These are phyloP conservation scores for Genyomyrus donnyi DNA, from an alignment of 2,113 vertebrate genomes.

Conservation along the genomic window DNA sequence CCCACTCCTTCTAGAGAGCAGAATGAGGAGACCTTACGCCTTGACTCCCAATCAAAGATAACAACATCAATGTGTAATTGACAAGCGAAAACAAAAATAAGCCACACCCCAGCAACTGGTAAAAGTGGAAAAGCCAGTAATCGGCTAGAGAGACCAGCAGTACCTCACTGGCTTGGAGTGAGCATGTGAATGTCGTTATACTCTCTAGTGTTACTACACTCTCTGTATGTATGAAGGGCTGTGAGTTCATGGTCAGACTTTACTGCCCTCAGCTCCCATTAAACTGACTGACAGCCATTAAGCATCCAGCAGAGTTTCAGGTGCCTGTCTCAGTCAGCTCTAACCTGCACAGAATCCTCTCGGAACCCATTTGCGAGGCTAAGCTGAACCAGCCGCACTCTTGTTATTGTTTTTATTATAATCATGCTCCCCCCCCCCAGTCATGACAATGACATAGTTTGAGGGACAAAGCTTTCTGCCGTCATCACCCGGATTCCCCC, in stretches of 20 bases:
- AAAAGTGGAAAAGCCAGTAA: slow-evolving; percentile 49
- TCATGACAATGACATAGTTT: slow-evolving; percentile 53
- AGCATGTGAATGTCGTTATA: slow-evolving; percentile 67
- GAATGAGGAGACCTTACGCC: neutral
- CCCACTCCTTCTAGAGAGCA: neutral
- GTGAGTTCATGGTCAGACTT: slow-evolving; percentile 57
- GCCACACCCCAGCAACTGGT: slow-evolving; percentile 34
- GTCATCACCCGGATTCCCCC: slow-evolving; percentile 19
- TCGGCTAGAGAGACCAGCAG: slow-evolving; percentile 63
- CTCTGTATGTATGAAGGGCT: slow-evolving; percentile 61
- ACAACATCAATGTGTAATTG: neutral
- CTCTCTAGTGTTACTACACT: slow-evolving; percentile 66
- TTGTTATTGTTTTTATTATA: slow-evolving; percentile 66
- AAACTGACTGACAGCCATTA: slow-evolving; percentile 73
- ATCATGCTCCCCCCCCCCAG: slow-evolving; percentile 47
- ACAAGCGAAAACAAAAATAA: slow-evolving; percentile 31
- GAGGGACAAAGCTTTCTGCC: slow-evolving; percentile 51
- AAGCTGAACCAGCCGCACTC: slow-evolving; percentile 43
- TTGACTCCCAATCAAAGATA: neutral
- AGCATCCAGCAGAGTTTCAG: slow-evolving; percentile 64
- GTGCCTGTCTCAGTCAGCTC: slow-evolving; percentile 47
- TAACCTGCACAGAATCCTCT: slow-evolving; percentile 35
- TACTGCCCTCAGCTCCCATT: slow-evolving; percentile 66
- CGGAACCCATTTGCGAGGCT: slow-evolving; percentile 52
- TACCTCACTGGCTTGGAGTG: slow-evolving; percentile 59